phyloP scores from a whole-genome alignment of 2,113 vertebrate genomes.

The Paedocypris sp. region DNA sequence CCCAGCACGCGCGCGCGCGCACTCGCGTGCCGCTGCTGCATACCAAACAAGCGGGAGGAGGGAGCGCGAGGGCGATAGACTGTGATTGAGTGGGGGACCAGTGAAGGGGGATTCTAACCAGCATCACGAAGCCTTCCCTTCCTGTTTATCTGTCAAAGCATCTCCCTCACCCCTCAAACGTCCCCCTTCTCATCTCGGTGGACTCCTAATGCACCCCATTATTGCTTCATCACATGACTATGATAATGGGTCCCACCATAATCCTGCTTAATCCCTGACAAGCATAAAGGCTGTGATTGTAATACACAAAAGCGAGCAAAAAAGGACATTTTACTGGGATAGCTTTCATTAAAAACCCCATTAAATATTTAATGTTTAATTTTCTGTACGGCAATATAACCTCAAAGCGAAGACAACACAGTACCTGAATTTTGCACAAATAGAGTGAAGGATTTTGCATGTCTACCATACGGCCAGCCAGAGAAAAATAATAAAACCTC shows the following conservation, averaged over 20 bases:
- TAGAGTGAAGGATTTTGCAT: no score
- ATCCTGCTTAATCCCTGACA: constrained; percentile 4
- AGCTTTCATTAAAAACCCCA: no score
- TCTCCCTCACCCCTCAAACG: neutral
- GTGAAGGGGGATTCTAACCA: constrained; percentile 48
- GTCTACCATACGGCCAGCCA: no score
- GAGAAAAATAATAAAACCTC: no score
- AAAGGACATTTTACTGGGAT: neutral
- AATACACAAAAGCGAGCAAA: constrained; percentile 7
- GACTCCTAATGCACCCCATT: constrained; percentile 13
- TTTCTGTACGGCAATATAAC: no score
- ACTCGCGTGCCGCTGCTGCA: constrained; percentile 64
- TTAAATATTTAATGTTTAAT: no score
- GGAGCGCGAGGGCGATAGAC: constrained; percentile 24
- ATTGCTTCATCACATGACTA: constrained; percentile 16
- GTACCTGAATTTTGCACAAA: no score
- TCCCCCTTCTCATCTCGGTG: neutral
- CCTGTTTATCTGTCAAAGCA: neutral
- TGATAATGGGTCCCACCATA: neutral
- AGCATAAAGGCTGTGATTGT: neutral
- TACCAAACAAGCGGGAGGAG: constrained; percentile 64
- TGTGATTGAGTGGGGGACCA: constrained; percentile 41
- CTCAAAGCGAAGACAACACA: no score
- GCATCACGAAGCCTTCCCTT: constrained; percentile 39
- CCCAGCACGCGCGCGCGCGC: constrained; percentile 36